A percentile compares a stretch with the other conserved stretches of the same genome.
Conservation (phyloP, 2,797 vertebrate genomes). For the Parotocinclus haroldoi region DNA sequence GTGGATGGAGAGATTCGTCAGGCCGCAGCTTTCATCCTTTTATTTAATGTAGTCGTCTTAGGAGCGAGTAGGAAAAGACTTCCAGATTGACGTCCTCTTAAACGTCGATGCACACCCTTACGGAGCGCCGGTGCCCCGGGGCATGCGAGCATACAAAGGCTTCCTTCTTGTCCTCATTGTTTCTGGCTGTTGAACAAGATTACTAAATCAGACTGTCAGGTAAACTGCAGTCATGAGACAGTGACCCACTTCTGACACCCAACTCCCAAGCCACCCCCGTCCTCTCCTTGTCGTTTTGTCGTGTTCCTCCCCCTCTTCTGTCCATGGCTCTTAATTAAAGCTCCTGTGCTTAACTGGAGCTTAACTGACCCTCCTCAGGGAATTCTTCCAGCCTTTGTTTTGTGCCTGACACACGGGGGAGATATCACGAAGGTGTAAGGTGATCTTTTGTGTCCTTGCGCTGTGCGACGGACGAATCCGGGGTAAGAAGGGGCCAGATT, state of each 20-base stretch:
- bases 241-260: conserved; percentile 77
- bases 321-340: conserved; percentile 77
- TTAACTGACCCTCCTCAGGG: conserved; percentile 59
- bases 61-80: neutral
- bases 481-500: conserved; percentile 35
- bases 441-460: conserved; percentile 40
- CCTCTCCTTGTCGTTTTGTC: neutral
- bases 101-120: conserved; percentile 6
- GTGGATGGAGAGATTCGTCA: conserved; percentile 40
- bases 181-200: conserved; percentile 80
- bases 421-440: conserved; percentile 26
- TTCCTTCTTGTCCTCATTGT: conserved; percentile 65
- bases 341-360: conserved; percentile 74
- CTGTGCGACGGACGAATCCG: conserved; percentile 52
- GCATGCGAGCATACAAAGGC: conserved; percentile 2
- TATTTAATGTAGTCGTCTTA: no score
- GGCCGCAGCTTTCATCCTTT: neutral
- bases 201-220: conserved; percentile 82
- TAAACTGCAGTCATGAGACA: conserved; percentile 77
- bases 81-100: neutral
- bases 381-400: conserved; percentile 16
- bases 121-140: conserved; percentile 26
- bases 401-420: conserved; percentile 13
- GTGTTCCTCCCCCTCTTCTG: conserved; percentile 42
- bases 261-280: conserved; percentile 14